Conservation (phyloP, 2,888 invertebrate genomes). For the Epistrophe grossulariae region DNA sequence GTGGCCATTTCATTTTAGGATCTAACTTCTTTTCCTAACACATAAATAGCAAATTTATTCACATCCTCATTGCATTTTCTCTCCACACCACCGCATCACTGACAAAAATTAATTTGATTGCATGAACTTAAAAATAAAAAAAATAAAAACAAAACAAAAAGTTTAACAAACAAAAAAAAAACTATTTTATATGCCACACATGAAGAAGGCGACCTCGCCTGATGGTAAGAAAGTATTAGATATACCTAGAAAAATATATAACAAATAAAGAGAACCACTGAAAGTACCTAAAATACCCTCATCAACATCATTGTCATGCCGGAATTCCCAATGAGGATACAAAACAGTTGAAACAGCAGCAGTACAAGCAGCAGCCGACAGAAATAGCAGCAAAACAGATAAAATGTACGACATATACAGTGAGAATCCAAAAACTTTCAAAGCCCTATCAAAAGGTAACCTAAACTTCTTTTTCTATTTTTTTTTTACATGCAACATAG, state of each 20-base stretch:
- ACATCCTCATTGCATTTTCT: constrained; percentile 56
- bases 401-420: constrained; percentile 57
- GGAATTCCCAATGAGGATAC: constrained; percentile 57
- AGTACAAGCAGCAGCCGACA: background rate
- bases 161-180: constrained; percentile 1
- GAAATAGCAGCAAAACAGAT: constrained; percentile 45
- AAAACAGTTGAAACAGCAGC: constrained; percentile 26
- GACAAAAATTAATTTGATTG: constrained; percentile 67
- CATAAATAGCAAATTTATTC: constrained; percentile 46
- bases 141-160: background rate
- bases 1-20: constrained; percentile 13
- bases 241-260: constrained; percentile 8
- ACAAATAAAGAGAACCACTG: constrained; percentile 27
- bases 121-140: constrained; percentile 36
- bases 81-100: background rate
- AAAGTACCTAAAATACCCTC: constrained; percentile 58
- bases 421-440: constrained; percentile 52
- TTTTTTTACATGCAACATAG: background rate
- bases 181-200: constrained; percentile 49
- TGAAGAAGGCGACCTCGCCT: background rate
- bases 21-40: constrained; percentile 3
- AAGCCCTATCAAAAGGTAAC: constrained; percentile 36
- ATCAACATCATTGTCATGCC: constrained; percentile 67
- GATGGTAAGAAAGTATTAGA: constrained; percentile 3
- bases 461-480: background rate